Evolutionary conservation across 1,140 invertebrate species (phyloP).

Genomic region (Harlomillsia oculata): DNA sequence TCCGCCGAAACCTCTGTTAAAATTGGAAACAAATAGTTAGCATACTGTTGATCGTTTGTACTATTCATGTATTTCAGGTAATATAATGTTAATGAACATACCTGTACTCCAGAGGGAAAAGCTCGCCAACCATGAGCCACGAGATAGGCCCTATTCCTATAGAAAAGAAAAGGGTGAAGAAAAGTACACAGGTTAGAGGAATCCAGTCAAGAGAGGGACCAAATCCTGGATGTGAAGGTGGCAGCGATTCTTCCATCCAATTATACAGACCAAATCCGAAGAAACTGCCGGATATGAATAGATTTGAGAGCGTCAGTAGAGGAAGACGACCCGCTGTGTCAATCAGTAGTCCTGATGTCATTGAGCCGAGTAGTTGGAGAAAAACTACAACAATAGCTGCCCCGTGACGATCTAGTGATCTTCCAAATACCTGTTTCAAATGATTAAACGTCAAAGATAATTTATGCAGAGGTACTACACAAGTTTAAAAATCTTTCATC

Average conservation of each 20-base stretch:
- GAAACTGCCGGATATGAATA: constrained; percentile 58
- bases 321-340: constrained; percentile 67
- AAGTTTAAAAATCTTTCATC: neutral
- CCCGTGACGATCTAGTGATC: constrained; percentile 65
- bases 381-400: constrained; percentile 68
- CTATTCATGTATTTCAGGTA: too few relatives aligned
- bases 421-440: constrained; percentile 53
- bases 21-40: too few relatives aligned
- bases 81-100: too few relatives aligned
- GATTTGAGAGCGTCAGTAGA: constrained; percentile 63
- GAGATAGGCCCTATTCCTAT: constrained; percentile 83
- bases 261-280: constrained; percentile 36
- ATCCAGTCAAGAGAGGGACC: constrained; percentile 58
- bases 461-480: neutral
- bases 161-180: constrained; percentile 73
- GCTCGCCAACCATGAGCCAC: constrained; percentile 70
- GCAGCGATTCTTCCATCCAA: constrained; percentile 34
- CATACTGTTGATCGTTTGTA: too few relatives aligned
- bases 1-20: constrained; percentile 66
- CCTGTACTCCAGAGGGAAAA: constrained; percentile 69
- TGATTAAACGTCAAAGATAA: neutral
- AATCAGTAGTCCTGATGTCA: constrained; percentile 66
- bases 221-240: constrained; percentile 26
- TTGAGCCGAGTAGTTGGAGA: constrained; percentile 64
- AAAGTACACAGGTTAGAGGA: constrained; percentile 65